A percentile compares a stretch with the other conserved stretches of the same genome.
Evolutionary conservation across 2,888 invertebrate genomes (phyloP).

Genomic region (Drosophila anomalata): DNA sequence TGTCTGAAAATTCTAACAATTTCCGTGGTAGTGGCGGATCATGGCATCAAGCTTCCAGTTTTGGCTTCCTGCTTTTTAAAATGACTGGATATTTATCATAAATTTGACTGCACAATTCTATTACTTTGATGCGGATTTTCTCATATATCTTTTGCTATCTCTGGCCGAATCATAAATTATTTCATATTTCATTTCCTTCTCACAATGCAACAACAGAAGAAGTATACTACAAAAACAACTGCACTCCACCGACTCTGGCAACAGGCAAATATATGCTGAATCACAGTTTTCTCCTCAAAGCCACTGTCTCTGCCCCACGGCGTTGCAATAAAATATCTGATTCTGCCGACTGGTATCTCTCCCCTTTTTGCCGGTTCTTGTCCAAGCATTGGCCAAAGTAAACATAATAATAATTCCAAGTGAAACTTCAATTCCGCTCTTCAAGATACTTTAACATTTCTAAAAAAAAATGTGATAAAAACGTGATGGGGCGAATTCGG

Average conservation of each 20-base stretch:
- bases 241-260: slow-evolving; percentile 19
- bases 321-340: slow-evolving; percentile 54
- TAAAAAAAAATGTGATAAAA: slow-evolving; percentile 5
- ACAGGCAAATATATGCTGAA: slow-evolving; percentile 35
- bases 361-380: slow-evolving; percentile 5
- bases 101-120: slow-evolving; percentile 40
- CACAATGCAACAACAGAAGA: slow-evolving; percentile 52
- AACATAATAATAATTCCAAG: slow-evolving; percentile 57
- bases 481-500: slow-evolving; percentile 2
- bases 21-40: slow-evolving; percentile 5
- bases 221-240: slow-evolving; percentile 31
- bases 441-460: slow-evolving; percentile 16
- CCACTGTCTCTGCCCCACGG: slow-evolving; percentile 44
- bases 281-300: slow-evolving; percentile 17
- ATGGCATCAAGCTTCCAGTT: slow-evolving; percentile 28
- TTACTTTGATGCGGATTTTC: slow-evolving; percentile 35
- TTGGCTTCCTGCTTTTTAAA: slow-evolving; percentile 8
- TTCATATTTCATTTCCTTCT: slow-evolving; percentile 74
- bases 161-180: slow-evolving; percentile 65
- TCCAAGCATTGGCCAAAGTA: slow-evolving; percentile 50
- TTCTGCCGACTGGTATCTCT: slow-evolving; percentile 12
- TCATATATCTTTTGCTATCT: slow-evolving; percentile 15
- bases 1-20: slow-evolving; percentile 36
- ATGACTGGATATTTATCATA: slow-evolving; percentile 35
- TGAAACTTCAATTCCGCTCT: slow-evolving; percentile 51